Conservation (phyloP, 2,797 vertebrate genomes). For the Harpagifer antarcticus region DNA sequence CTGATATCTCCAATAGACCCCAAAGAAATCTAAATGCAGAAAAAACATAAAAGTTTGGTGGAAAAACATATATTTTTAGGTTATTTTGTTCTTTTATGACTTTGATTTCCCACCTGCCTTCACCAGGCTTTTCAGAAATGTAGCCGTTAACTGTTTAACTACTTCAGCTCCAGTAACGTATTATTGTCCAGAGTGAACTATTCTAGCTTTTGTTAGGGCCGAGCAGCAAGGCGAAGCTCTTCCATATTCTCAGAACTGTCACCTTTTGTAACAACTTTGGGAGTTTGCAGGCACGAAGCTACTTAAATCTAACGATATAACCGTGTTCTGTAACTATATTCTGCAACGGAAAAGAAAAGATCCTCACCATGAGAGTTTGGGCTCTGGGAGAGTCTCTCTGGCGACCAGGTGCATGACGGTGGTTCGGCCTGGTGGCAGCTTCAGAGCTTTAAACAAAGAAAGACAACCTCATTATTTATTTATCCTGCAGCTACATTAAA, state of each 20-base stretch:
- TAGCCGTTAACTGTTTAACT: no score
- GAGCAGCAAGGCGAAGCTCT: not conserved
- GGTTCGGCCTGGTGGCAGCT: slow-evolving; percentile 87
- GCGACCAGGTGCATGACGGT: slow-evolving; percentile 90
- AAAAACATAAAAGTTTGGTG: no score
- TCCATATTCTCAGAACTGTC: not conserved
- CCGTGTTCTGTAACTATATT: not conserved
- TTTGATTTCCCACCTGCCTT: not conserved
- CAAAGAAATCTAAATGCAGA: no score
- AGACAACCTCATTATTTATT: slow-evolving; percentile 10
- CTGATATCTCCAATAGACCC: no score
- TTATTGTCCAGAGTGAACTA: not conserved
- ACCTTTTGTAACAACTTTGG: no score
- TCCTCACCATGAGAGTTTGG: slow-evolving; percentile 88
- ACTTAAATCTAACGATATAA: not conserved
- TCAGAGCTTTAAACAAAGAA: slow-evolving; percentile 79
- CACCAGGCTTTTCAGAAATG: not conserved
- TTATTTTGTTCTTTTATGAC: not conserved
- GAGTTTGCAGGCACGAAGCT: not conserved
- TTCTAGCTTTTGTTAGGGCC: not conserved
- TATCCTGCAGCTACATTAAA: not conserved
- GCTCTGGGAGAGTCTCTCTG: slow-evolving; percentile 89
- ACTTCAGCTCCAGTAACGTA: not conserved
- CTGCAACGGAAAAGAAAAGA: not conserved
- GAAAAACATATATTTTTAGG: no score